Conservation (phyloP, 2,888 invertebrate genomes). For the Himalopsyche japonica region DNA sequence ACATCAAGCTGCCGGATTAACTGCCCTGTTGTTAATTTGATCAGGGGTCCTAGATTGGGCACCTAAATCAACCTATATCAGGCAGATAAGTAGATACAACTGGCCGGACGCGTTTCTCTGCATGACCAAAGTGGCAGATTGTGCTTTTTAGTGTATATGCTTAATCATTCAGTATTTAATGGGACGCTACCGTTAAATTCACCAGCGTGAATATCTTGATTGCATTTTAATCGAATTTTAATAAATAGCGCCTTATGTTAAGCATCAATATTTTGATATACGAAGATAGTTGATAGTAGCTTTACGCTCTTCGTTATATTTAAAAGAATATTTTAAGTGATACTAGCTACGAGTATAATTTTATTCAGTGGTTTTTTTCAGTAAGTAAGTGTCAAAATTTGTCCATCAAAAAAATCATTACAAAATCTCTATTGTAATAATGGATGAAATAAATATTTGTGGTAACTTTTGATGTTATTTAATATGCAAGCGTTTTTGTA, state of each 20-base stretch:
- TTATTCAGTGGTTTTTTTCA: no score
- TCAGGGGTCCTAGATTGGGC: slow-evolving; percentile 36
- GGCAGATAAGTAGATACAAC: not conserved
- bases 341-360: no score
- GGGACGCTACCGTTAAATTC: not conserved
- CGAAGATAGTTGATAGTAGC: not conserved
- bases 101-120: not conserved
- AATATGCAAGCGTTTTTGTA: no score
- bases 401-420: no score
- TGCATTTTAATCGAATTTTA: not conserved
- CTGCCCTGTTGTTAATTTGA: slow-evolving; percentile 41
- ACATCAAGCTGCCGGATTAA: slow-evolving; percentile 36
- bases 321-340: no score
- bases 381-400: no score
- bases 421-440: no score
- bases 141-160: not conserved
- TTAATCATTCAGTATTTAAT: not conserved
- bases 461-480: no score
- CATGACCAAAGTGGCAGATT: not conserved
- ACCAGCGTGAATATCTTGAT: not conserved
- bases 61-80: slow-evolving; percentile 34
- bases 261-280: not conserved
- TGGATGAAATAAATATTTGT: no score
- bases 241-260: not conserved
- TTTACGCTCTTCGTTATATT: no score